Base-by-base conservation (phyloP, 2,888 invertebrate species). In the Schizotus pectinicornis region DNA sequence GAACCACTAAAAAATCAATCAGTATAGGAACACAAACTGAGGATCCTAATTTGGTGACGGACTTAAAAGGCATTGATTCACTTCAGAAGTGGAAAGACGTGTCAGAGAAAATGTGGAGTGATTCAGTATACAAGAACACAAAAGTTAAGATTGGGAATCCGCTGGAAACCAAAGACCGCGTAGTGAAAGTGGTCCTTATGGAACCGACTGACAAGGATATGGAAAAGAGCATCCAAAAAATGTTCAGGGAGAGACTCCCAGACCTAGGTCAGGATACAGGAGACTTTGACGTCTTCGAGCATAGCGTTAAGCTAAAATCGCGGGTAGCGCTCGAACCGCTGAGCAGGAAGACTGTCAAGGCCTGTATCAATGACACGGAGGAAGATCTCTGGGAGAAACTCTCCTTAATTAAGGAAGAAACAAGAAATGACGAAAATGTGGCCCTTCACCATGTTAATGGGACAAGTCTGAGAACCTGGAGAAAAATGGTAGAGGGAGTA, bases 201-300 rank as follows among this genome's bases (percentile, higher is more conserved):
- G 49, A 49, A 47, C 37, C 37, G 8, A 22, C 9, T 12, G 49
- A 49, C 11, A 9, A 9, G 6, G 42, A 39, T 8, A 41, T 49
- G 39, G 42, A 49, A 41, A 9, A 2, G 8, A 43, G 49, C 49
- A 43, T 49, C 8, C 49, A 49, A n/a, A 49, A 22, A 22, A 11
- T 45, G n/a, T 49, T 6, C 30, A 39, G 30, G 11, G 49, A 49
- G 5, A 11, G 51, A 31, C 30, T 50, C 7, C 48, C 51, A 9
- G 51, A 51, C 7, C 22, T 51, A 14, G n/a, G n/a, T n/a, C n/a
- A n/a, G n/a, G n/a, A n/a, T n/a, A n/a, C n/a, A n/a, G n/a, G n/a
- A n/a, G 47, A 51, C n/a, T 50, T 51, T 14, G 51, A 49, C 13
- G 51, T 51, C 8, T 2, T 51, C n/a, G 47, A 49, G 61, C 60